Evolutionary conservation across 2,797 vertebrate genomes (phyloP), one percentile per base, ranked within the genome.

Genomic region (Cirrhinus molitorella): DNA sequence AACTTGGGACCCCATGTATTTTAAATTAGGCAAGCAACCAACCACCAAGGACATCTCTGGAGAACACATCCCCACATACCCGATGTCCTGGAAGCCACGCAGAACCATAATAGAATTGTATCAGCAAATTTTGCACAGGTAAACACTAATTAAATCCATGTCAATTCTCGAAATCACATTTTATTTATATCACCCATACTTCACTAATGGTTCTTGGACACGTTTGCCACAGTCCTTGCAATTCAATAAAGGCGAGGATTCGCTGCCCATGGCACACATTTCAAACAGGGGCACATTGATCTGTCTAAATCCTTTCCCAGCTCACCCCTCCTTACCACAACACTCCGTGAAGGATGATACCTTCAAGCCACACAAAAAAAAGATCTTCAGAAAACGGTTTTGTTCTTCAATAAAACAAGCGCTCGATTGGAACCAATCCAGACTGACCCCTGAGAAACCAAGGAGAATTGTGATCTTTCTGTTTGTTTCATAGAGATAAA

Each of bases 401-500:
- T 84, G 79, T 87, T 84, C 74, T 82, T 85, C 70, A 65, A 79
- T 79, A 63, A 84, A 59, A 85, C 63, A 80, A 47, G 70, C 21
- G 23, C 23, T 28, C 55, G 9, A 72, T 28, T 76, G 74, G 71
- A 63, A 77, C 55, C 75, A 21, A 80, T 85, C 75, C 74, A 78
- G 82, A 23, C n/a, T 81, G 83, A 83, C 79, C 87, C 72, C 74
- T 63, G 71, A 76, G 71, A 86, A 47, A 79, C 63, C 17, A 47
- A 61, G 63, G 49, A 74, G 71, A 49, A 79, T 68, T 82, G 72
- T 81, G 83, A 82, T 75, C 71, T 61, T 72, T 91, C 84, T 87
- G 87, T 90, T 88, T 88, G 90, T 91, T 92, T 91, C 91, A 89
- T 88, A 93, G 91, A 93, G 92, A 95, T 94, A 92, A 94, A 91